Conservation (phyloP, 2,797 vertebrate genomes). For the Anguilla marmorata region DNA sequence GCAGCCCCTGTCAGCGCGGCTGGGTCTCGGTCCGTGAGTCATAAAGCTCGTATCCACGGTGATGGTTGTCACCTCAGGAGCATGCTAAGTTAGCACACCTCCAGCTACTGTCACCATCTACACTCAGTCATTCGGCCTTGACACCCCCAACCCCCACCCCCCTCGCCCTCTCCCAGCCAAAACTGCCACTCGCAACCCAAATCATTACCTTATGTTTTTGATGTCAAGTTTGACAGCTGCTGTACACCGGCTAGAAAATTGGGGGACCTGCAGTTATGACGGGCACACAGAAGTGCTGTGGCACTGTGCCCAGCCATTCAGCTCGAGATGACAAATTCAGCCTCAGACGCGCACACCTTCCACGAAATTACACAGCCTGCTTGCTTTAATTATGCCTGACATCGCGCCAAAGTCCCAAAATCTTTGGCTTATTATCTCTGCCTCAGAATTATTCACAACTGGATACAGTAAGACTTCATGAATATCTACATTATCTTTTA, state of each 20-base stretch:
- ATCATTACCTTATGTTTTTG: conserved; percentile 32
- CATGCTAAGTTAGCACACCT: conserved; percentile 32
- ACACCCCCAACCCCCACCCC: conserved; percentile 3
- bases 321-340: conserved; percentile 9
- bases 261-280: conserved; percentile 22
- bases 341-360: background rate
- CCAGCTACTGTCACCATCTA: conserved; percentile 41
- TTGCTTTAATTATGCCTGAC: conserved; percentile 14
- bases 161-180: conserved; percentile 18
- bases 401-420: conserved; percentile 17
- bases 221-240: conserved; percentile 33
- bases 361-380: background rate
- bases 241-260: conserved; percentile 30
- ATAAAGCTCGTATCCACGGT: conserved; percentile 25
- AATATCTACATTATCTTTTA: background rate
- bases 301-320: conserved; percentile 8
- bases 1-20: conserved; percentile 20
- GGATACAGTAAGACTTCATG: conserved; percentile 39
- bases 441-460: background rate
- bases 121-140: conserved; percentile 30
- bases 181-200: conserved; percentile 31
- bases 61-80: conserved; percentile 36
- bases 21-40: conserved; percentile 11
- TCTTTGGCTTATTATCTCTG: conserved; percentile 1
- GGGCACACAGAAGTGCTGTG: background rate